Evolutionary conservation across 2,113 vertebrate genomes (phyloP).

Genomic region (Apodemus sylvaticus): DNA sequence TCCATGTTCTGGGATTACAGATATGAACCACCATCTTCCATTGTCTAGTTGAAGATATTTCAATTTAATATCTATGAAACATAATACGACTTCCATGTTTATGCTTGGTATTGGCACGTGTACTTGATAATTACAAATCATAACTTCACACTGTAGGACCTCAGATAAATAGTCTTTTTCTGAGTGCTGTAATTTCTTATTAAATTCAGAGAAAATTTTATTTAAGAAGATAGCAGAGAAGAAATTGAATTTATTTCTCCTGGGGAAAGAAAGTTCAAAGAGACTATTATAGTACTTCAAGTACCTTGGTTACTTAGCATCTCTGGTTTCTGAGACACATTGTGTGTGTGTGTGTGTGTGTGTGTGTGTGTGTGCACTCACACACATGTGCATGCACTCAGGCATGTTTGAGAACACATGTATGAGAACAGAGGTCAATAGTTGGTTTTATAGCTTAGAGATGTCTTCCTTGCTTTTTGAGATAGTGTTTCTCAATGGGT

Average conservation of each 20-base stretch:
- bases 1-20: background rate
- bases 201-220: background rate
- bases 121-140: conserved; percentile 41
- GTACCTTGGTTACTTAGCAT: background rate
- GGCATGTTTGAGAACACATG: background rate
- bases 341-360: too few species aligned
- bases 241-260: conserved; percentile 5
- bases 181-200: background rate
- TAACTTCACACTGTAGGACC: background rate
- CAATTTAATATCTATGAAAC: background rate
- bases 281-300: background rate
- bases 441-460: background rate
- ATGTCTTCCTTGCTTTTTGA: background rate
- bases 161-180: conserved; percentile 17
- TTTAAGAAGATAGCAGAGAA: background rate
- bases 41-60: background rate
- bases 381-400: too few species aligned
- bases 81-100: conserved; percentile 28
- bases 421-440: background rate
- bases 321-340: background rate
- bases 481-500: background rate
- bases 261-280: background rate
- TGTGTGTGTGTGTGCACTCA: too few species aligned
- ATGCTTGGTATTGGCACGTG: background rate
- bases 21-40: background rate